Evolutionary conservation across 1,140 invertebrate genomes (phyloP), one percentile per base, ranked within the genome.

Genomic region (Stenopsyche tienmushanensis): DNA sequence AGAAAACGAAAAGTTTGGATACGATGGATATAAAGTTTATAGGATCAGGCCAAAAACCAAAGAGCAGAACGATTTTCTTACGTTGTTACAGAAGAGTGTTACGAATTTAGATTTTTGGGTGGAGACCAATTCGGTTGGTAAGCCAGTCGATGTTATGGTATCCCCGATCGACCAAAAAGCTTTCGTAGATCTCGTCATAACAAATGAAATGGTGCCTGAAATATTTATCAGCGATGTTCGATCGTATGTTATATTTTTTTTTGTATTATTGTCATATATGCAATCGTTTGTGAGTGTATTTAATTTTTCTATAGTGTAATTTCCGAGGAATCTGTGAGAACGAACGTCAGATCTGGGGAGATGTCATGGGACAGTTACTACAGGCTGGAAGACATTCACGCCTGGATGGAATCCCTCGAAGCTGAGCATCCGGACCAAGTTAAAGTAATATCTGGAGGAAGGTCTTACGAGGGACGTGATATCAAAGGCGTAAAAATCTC

Each of bases 401-500:
- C 53, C 49, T 81, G 80, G 80, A 66, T 81, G 34, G 78, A 83
- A 8, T 73, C 72, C 13, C 54, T 88, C 20, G 79, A 76, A 0
- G 47, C 52, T 3, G 42, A 72, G 5, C 77, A 86, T 71, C 74
- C 81, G 3, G 71, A 76, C 9, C 65, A 74, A 1, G 80, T 84
- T 1, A 71, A 77, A 20, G 69, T 79, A 0, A 65, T 87, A 1
- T 69, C 75, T 1, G 82, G 74, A 45, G 88, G 88, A 2, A 65
- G 24, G 3, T 80, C 83, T 0, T 83, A 83, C 52, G 83, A 88
- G 77, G 80, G 81, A 1, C 76, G 86, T 50, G 72, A 83, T 3
- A 86, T 90, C 58, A 81, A 78, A 54, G 87, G 85, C 1, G 76
- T 89, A 0, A 86, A 84, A 71, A 69, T 88, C 53, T 85, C 85